Evolutionary conservation across 2,888 invertebrate species (phyloP).

Genomic region (Metallyticus violacea): DNA sequence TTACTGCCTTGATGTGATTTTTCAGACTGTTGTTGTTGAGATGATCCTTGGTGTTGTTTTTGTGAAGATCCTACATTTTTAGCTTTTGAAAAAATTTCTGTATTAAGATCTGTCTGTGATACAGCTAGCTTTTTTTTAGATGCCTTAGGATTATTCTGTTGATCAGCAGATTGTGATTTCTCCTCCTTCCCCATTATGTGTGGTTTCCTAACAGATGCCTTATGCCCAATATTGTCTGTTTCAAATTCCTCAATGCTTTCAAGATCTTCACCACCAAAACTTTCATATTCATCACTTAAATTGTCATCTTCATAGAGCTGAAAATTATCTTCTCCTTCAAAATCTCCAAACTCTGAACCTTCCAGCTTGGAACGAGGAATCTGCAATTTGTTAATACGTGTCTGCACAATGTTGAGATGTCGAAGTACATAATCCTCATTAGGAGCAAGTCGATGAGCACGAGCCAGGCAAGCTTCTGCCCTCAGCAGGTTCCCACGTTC

Average conservation of each 20-base stretch:
- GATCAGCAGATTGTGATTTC: neutral
- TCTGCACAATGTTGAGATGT: conserved; percentile 85
- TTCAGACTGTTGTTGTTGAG: neutral
- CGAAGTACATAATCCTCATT: conserved; percentile 86
- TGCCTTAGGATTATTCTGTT: neutral
- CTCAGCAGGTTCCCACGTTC: conserved; percentile 82
- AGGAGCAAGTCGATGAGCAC: conserved; percentile 80
- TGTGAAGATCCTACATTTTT: neutral
- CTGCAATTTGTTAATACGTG: conserved; percentile 50
- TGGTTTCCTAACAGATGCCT: neutral
- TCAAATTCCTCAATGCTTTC: neutral
- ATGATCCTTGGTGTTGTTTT: neutral
- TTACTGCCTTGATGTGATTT: neutral
- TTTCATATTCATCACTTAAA: conserved; percentile 6
- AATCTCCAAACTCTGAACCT: conserved; percentile 14
- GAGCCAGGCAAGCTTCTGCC: conserved; percentile 80
- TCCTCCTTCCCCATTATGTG: neutral
- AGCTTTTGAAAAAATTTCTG: neutral
- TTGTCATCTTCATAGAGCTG: conserved; percentile 1
- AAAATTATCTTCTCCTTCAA: neutral
- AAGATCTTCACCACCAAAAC: conserved; percentile 3
- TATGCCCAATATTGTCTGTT: neutral
- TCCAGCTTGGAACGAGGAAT: neutral
- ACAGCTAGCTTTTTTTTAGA: neutral
- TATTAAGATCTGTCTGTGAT: neutral